Conservation (phyloP, 2,797 vertebrate species). For the Muraenolepis orangiensis region DNA sequence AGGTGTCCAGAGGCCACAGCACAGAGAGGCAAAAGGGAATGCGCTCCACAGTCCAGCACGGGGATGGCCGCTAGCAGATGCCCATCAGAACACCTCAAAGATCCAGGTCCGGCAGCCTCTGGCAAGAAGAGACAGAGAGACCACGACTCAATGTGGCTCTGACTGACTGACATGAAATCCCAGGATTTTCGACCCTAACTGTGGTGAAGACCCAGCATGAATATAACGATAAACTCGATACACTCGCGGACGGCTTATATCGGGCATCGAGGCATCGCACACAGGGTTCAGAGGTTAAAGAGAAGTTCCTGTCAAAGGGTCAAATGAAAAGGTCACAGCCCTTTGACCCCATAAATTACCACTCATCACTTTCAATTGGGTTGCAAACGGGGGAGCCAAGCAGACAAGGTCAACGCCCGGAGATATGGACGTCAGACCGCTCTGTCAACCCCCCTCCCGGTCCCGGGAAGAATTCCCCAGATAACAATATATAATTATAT, state of each 20-base stretch:
- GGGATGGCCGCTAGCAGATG: neutral
- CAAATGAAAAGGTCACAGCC: slow-evolving; percentile 38
- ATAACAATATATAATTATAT: slow-evolving; percentile 65
- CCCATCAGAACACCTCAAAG: neutral
- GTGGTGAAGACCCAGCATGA: neutral
- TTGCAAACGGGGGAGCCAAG: slow-evolving; percentile 45
- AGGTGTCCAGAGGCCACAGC: neutral
- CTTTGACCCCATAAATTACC: slow-evolving; percentile 58
- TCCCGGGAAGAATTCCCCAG: slow-evolving; percentile 48
- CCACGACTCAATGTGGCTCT: neutral
- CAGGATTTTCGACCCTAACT: neutral
- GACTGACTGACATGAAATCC: neutral
- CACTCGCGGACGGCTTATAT: neutral
- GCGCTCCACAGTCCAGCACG: neutral
- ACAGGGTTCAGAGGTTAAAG: slow-evolving; percentile 51
- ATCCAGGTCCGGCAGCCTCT: neutral
- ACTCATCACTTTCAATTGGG: slow-evolving; percentile 61
- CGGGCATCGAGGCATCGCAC: slow-evolving; percentile 20
- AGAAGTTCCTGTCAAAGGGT: slow-evolving; percentile 45
- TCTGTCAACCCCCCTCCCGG: slow-evolving; percentile 57
- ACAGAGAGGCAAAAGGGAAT: neutral
- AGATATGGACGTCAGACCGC: slow-evolving; percentile 49
- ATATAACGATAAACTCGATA: neutral
- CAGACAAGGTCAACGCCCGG: slow-evolving; percentile 48
- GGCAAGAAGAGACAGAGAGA: neutral